Evolutionary conservation across 2,888 invertebrate genomes (phyloP).

Genomic region (Drosophila bunnanda): DNA sequence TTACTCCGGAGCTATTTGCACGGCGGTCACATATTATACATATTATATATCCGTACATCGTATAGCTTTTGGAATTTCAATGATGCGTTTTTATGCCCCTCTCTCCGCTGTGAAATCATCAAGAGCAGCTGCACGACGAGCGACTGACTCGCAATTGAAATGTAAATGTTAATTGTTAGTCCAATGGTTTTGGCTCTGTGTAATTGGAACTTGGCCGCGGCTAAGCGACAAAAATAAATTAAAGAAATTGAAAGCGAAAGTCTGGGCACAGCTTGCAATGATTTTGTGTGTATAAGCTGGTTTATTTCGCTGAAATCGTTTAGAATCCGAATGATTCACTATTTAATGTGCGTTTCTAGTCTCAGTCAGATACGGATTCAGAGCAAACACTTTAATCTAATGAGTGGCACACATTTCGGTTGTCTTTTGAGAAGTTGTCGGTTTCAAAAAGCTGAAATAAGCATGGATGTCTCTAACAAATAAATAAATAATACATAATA

Average conservation of each 20-base stretch:
- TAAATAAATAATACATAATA: too few relatives aligned
- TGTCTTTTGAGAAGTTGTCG: background rate
- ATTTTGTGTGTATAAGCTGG: slow-evolving; percentile 2
- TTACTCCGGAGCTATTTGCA: slow-evolving; percentile 55
- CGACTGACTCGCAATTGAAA: slow-evolving; percentile 34
- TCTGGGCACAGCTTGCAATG: slow-evolving; percentile 24
- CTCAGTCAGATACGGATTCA: slow-evolving; percentile 12
- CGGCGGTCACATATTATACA: slow-evolving; percentile 62
- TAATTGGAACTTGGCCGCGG: slow-evolving; percentile 41
- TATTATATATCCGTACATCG: slow-evolving; percentile 39
- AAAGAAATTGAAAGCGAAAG: slow-evolving; percentile 75
- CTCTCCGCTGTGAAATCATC: slow-evolving; percentile 4
- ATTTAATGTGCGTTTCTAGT: background rate
- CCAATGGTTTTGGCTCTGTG: slow-evolving; percentile 35
- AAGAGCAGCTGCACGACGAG: slow-evolving; percentile 20
- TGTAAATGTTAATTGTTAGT: slow-evolving; percentile 45
- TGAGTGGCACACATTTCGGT: background rate
- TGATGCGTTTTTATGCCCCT: slow-evolving; percentile 41
- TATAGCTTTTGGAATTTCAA: slow-evolving; percentile 67
- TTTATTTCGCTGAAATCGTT: background rate
- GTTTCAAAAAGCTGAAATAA: background rate
- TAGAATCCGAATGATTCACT: slow-evolving; percentile 21
- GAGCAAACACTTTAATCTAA: background rate
- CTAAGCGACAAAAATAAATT: slow-evolving; percentile 33
- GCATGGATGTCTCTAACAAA: too few relatives aligned